phyloP scores from a whole-genome alignment of 2,797 vertebrate genomes.

The Enteromius treurensis region DNA sequence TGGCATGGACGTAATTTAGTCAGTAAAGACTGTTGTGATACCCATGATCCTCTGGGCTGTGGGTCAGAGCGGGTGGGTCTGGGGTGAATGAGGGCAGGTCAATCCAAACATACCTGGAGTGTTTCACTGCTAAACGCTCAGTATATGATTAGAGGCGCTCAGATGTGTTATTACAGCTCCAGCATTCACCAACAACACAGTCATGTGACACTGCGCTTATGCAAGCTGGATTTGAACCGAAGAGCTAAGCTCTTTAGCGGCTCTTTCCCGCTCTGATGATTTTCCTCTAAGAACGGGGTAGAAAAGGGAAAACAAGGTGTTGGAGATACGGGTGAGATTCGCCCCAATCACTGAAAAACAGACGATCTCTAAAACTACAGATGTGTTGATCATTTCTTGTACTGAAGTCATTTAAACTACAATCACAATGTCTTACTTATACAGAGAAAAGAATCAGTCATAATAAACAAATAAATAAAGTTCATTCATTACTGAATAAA shows the following conservation, averaged over 20 bases:
- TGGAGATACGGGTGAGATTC: not conserved
- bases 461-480: not conserved
- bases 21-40: slow-evolving; percentile 73
- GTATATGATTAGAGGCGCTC: slow-evolving; percentile 37
- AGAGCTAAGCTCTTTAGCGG: slow-evolving; percentile 5
- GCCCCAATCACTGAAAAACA: not conserved
- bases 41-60: slow-evolving; percentile 42
- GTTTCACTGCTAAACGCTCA: slow-evolving; percentile 62
- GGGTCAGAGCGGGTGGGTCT: slow-evolving; percentile 64
- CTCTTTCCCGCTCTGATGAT: slow-evolving; percentile 2
- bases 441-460: too few relatives aligned
- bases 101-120: slow-evolving; percentile 53
- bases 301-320: not conserved
- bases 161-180: slow-evolving; percentile 1
- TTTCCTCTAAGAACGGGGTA: not conserved
- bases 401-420: too few relatives aligned
- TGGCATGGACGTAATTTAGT: too few relatives aligned
- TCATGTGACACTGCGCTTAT: slow-evolving; percentile 32
- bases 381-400: too few relatives aligned
- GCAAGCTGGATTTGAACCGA: slow-evolving; percentile 16
- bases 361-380: too few relatives aligned
- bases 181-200: slow-evolving; percentile 9
- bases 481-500: not conserved
- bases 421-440: not conserved
- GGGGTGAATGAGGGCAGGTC: slow-evolving; percentile 49